These are phyloP conservation scores for Erebia ligea DNA, from an alignment of 2,888 invertebrate species.

Conservation along the genomic window DNA sequence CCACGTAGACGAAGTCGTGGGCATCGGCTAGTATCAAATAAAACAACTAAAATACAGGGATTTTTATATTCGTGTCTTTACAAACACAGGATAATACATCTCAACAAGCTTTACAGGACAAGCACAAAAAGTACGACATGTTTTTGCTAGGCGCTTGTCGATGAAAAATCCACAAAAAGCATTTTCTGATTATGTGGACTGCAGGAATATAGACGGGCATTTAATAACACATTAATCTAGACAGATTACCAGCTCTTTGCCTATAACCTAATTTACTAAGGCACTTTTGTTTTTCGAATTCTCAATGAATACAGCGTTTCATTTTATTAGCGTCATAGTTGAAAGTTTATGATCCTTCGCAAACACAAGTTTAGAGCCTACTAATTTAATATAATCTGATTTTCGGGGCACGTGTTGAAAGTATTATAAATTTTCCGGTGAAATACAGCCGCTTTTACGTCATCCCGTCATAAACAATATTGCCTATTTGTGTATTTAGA, in stretches of 20 bases:
- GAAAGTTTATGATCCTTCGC: conserved; percentile 34
- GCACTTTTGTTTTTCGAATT: conserved; percentile 63
- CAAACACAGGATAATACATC: too few relatives aligned
- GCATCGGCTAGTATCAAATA: too few relatives aligned
- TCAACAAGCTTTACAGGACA: too few relatives aligned
- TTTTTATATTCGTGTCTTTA: too few relatives aligned
- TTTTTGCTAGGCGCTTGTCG: too few relatives aligned
- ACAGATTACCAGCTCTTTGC: background rate
- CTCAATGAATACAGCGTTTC: conserved; percentile 38
- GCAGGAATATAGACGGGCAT: background rate
- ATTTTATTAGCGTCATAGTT: conserved; percentile 30
- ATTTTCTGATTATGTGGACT: too few relatives aligned
- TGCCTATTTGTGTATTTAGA: conserved; percentile 21
- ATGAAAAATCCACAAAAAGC: too few relatives aligned
- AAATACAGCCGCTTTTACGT: conserved; percentile 22
- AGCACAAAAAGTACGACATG: too few relatives aligned
- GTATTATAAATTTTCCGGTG: conserved; percentile 30
- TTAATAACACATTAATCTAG: background rate
- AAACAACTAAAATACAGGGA: too few relatives aligned
- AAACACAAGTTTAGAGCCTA: conserved; percentile 32
- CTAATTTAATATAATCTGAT: conserved; percentile 32
- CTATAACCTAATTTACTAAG: conserved; percentile 61
- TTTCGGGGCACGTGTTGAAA: conserved; percentile 36
- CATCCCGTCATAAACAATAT: conserved; percentile 21
- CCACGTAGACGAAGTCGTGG: too few relatives aligned